Base-by-base conservation (phyloP, 2,888 invertebrate species). In the Acleris laterana region DNA sequence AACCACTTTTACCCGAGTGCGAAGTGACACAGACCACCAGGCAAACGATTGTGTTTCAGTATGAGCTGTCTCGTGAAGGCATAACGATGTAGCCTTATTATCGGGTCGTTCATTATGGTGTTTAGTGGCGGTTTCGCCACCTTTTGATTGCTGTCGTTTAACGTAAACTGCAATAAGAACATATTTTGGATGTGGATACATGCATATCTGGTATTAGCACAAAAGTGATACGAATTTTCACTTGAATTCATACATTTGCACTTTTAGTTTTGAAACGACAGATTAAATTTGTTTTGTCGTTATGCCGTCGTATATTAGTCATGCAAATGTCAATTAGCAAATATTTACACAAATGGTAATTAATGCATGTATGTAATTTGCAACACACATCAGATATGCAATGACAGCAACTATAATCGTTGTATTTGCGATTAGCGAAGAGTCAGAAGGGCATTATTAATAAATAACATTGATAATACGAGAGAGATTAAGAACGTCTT, bases 71-170 rank as follows among this genome's bases (percentile, higher is more conserved):
- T 42, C n/a, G 48, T 48, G 13, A 49, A 55, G 48, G 38, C 48
- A 55, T 55, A 49, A 62, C 55, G 48, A 49, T 49, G 38, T n/a
- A 13, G 55, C n/a, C 20, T 62, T 38, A 19, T 59, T 51, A 51
- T 51, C 51, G 13, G 32, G 20, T 32, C 49, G 19, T 50, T 42
- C 62, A 50, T 56, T 63, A 46, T 48, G 28, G 38, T 38, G 49
- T 63, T 56, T 56, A 62, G 56, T 56, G 17, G 57, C 25, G 22
- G 25, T 63, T 56, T 63, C 62, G 55, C 56, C 62, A 63, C 62
- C 50, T 56, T 38, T 16, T 13, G 55, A 56, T 63, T 38, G 20
- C 56, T 56, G 56, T 63, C 56, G 56, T 63, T 63, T 50, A 56
- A 50, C 50, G 17, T 62, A 20, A 57, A 38, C 55, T 48, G 53